Percentiles rank a stretch among this genome's conserved stretches.
Conservation (phyloP, 2,888 invertebrate genomes). For the Craniophora ligustri region DNA sequence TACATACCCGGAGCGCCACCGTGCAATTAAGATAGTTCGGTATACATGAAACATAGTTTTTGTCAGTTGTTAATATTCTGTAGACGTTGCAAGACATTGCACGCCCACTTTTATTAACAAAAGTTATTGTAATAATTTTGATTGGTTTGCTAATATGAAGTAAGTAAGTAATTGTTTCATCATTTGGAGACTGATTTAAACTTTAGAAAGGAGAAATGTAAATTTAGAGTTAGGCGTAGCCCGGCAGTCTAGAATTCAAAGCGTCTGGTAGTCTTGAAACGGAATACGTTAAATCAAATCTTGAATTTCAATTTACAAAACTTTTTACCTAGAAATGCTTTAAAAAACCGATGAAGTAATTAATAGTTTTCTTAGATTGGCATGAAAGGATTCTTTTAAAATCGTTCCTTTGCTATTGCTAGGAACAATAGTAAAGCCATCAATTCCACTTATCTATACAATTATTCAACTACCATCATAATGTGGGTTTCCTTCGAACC, state of each 20-base stretch:
- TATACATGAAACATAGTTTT: slow-evolving; percentile 35
- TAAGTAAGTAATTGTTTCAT: no score
- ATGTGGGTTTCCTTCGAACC: slow-evolving; percentile 85
- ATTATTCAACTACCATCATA: slow-evolving; percentile 87
- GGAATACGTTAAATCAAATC: no score
- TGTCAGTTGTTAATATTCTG: slow-evolving; percentile 44
- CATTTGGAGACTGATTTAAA: no score
- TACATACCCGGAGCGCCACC: slow-evolving; percentile 10
- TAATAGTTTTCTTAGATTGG: slow-evolving; percentile 3
- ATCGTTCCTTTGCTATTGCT: slow-evolving; percentile 41
- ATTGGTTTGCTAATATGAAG: no score
- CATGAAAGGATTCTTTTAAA: slow-evolving; percentile 24
- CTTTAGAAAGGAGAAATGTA: no score
- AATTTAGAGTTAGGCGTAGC: no score
- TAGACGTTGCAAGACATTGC: slow-evolving; percentile 17
- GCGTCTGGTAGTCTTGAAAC: no score
- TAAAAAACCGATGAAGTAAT: slow-evolving; percentile 4
- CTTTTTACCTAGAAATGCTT: no score
- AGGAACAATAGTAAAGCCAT: slow-evolving; percentile 68
- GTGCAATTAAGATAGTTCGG: slow-evolving; percentile 35
- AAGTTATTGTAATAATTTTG: no score
- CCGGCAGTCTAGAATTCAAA: no score
- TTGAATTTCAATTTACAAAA: no score
- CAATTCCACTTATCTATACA: slow-evolving; percentile 85
- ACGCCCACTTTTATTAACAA: no score